phyloP scores from a whole-genome alignment of 2,888 invertebrate genomes.

The Drosophila ustulata region DNA sequence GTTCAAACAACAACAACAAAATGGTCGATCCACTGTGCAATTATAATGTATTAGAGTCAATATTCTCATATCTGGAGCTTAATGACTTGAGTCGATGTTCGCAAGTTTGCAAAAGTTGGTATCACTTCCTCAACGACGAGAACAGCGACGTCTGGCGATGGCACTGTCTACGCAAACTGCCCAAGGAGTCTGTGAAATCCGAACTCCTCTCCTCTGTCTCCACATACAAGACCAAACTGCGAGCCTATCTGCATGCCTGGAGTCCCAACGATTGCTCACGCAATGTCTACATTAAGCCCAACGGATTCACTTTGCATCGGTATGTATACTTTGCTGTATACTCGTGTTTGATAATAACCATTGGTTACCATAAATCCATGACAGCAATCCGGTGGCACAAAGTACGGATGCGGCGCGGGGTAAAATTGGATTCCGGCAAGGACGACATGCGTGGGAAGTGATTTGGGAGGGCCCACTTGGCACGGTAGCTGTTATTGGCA shows the following conservation, averaged over 20 bases:
- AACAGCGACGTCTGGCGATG: constrained; percentile 98
- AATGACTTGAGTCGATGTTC: constrained; percentile 95
- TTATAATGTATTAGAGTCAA: constrained; percentile 93
- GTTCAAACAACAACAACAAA: constrained; percentile 60
- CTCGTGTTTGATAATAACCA: not conserved
- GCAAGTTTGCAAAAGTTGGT: constrained; percentile 97
- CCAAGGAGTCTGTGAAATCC: constrained; percentile 92
- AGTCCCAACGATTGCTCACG: constrained; percentile 98
- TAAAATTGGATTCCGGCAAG: constrained; percentile 95
- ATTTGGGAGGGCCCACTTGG: constrained; percentile 99
- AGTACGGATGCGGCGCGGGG: constrained; percentile 97
- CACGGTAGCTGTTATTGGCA: constrained; percentile 98
- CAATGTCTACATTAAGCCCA: constrained; percentile 98
- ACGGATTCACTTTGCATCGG: constrained; percentile 98
- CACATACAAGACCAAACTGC: constrained; percentile 96
- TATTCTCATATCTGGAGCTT: constrained; percentile 95
- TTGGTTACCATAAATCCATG: constrained; percentile 30
- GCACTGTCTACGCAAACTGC: constrained; percentile 94
- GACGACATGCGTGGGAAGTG: constrained; percentile 98
- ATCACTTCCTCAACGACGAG: constrained; percentile 94
- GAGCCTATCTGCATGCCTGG: constrained; percentile 98
- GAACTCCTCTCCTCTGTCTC: constrained; percentile 95
- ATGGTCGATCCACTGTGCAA: constrained; percentile 89
- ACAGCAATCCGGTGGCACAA: constrained; percentile 98
- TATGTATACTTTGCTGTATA: constrained; percentile 68